These are phyloP conservation scores for Gastracanthus pulcherrimus DNA, from an alignment of 2,888 invertebrate genomes.

Conservation along the genomic window DNA sequence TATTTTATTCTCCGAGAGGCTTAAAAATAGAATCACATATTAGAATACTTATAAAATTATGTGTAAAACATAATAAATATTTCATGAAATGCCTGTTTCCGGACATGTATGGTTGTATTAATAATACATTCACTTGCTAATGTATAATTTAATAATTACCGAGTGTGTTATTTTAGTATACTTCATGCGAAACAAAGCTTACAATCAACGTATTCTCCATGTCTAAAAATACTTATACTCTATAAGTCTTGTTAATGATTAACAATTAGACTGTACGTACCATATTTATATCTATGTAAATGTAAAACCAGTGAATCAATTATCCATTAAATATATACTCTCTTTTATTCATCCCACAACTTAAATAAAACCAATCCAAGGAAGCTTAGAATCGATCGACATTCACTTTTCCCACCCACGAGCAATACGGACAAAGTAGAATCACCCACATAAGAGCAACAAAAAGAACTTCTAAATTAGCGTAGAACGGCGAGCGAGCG, in stretches of 20 bases:
- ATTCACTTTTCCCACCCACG: no score
- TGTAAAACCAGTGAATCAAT: no score
- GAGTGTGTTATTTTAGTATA: background rate
- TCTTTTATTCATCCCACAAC: no score
- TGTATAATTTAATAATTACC: background rate
- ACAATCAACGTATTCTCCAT: background rate
- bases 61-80: background rate
- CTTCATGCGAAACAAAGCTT: background rate
- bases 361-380: no score
- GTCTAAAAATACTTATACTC: background rate
- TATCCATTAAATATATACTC: no score
- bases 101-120: no score
- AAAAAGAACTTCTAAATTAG: slow-evolving; percentile 14
- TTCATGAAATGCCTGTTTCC: background rate
- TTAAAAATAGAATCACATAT: background rate
- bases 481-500: background rate
- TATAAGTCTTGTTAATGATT: no score
- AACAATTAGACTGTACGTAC: no score
- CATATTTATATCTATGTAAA: no score
- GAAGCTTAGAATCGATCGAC: no score
- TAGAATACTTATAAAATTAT: background rate
- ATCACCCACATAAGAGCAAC: background rate
- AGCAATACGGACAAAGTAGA: no score
- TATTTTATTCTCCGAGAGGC: background rate
- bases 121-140: background rate